Percentiles rank a stretch among this genome's conserved stretches.
phyloP scores from a whole-genome alignment of 2,797 vertebrate species.

The Aldrovandia affinis region DNA sequence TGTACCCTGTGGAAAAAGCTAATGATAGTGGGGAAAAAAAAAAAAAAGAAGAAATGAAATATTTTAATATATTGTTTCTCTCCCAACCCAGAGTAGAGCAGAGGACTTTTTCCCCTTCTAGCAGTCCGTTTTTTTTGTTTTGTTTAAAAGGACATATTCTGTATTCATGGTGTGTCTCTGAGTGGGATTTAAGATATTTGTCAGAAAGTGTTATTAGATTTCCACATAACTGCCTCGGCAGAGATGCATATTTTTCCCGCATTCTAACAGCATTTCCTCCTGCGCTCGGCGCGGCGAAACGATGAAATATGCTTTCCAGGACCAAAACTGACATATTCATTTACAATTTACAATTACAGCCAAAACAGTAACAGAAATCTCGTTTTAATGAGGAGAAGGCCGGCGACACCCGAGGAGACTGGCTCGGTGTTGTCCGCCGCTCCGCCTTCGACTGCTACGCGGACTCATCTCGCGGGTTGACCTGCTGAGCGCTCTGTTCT shows the following conservation, averaged over 20 bases:
- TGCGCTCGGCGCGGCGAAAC: background rate
- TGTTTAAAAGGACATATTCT: background rate
- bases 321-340: background rate
- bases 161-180: slow-evolving; percentile 57
- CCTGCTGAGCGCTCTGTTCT: background rate
- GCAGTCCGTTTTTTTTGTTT: background rate
- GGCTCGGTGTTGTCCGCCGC: background rate
- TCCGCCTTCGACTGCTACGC: too few species aligned
- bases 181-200: slow-evolving; percentile 73
- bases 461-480: background rate
- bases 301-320: background rate
- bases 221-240: slow-evolving; percentile 62
- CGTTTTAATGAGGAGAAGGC: background rate
- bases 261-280: background rate
- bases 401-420: background rate
- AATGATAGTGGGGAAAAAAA: too few species aligned
- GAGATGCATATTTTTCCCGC: background rate
- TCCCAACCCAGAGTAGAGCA: background rate
- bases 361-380: background rate
- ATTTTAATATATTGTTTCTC: background rate
- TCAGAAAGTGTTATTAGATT: slow-evolving; percentile 73
- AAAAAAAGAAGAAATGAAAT: background rate
- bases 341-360: slow-evolving; percentile 18
- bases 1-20: background rate
- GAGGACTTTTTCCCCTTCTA: background rate